Percentiles rank a stretch among this genome's conserved stretches.
Conservation (phyloP, 2,113 vertebrate species). For the Varanus salvator region DNA sequence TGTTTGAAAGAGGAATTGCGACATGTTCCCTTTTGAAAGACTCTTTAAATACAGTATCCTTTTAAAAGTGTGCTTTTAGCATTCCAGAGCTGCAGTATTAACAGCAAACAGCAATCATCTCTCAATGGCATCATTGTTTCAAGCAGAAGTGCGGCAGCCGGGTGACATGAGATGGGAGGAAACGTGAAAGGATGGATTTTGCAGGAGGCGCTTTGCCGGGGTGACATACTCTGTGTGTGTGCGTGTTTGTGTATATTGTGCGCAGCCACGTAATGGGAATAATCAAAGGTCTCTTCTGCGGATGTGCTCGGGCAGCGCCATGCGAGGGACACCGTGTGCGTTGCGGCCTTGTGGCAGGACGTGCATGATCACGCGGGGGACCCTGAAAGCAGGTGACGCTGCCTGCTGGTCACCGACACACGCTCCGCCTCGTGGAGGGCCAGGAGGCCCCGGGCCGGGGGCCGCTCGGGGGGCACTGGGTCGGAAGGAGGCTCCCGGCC, state of each 20-base stretch:
- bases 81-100: neutral
- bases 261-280: neutral
- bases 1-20: neutral
- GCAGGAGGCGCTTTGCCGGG: fast-evolving
- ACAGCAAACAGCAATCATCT: neutral
- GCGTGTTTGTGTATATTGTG: neutral
- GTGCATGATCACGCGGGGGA: fast-evolving
- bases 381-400: neutral
- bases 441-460: fast-evolving
- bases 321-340: fast-evolving
- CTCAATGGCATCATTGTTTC: neutral
- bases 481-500: fast-evolving
- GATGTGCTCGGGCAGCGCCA: neutral
- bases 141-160: neutral
- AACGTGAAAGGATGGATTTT: neutral
- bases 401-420: neutral
- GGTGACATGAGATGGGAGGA: constrained; percentile 4
- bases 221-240: neutral
- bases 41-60: neutral
- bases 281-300: neutral
- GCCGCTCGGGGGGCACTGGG: too few species aligned
- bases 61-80: neutral
- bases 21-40: neutral
- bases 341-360: neutral
- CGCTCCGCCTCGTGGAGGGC: fast-evolving